phyloP scores from a whole-genome alignment of 2,888 invertebrate species.

The Dione juno region DNA sequence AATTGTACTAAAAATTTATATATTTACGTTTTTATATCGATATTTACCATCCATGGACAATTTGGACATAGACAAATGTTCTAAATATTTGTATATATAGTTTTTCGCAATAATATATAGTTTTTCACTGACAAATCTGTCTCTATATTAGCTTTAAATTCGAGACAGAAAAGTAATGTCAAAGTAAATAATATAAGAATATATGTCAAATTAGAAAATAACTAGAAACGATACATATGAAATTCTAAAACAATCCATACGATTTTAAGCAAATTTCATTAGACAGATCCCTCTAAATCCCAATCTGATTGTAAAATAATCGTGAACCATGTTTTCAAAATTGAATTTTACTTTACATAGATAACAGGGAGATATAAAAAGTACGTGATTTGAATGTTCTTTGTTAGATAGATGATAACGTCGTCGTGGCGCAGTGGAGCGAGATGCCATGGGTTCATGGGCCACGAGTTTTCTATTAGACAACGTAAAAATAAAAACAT shows the following conservation, averaged over 20 bases:
- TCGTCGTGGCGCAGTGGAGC: neutral
- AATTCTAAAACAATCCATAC: neutral
- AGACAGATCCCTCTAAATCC: neutral
- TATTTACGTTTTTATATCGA: too few species aligned
- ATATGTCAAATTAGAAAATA: neutral
- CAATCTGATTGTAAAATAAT: slow-evolving; percentile 5
- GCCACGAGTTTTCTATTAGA: too few species aligned
- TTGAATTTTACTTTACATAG: neutral
- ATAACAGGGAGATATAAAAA: slow-evolving; percentile 5
- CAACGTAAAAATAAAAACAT: too few species aligned
- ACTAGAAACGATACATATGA: neutral
- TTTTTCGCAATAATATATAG: too few species aligned
- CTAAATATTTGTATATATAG: too few species aligned
- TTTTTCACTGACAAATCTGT: too few species aligned
- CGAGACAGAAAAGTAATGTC: too few species aligned
- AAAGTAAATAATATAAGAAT: neutral
- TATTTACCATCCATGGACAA: too few species aligned
- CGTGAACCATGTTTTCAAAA: slow-evolving; percentile 14
- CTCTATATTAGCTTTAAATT: too few species aligned
- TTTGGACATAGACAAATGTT: too few species aligned
- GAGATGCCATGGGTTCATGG: too few species aligned
- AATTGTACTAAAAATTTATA: too few species aligned
- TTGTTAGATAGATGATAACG: slow-evolving; percentile 1
- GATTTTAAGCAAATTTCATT: slow-evolving; percentile 9
- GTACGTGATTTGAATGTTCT: slow-evolving; percentile 10